Evolutionary conservation across 1,140 invertebrate species (phyloP), one percentile per base, ranked within the genome.

Genomic region (Penaeus japonicus): DNA sequence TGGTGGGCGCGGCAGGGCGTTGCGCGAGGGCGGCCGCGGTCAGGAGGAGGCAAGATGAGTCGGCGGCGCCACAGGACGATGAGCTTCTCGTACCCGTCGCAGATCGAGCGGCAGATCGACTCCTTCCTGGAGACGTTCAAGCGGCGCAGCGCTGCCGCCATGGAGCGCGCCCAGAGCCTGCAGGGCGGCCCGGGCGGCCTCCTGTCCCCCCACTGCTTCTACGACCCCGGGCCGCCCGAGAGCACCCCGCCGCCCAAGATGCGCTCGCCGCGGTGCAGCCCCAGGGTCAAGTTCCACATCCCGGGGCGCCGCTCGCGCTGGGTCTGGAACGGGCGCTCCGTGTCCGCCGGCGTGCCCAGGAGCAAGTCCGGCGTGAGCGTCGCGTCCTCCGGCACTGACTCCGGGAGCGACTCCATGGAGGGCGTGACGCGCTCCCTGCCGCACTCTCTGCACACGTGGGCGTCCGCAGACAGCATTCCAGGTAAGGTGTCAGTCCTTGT

Each of bases 81-180:
- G 85, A 90, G 81, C 89, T 91, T 91, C 86, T 84, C 87, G 57
- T 91, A 86, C 84, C 90, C 90, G 2, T 87, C 84, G 10, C 87
- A 90, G 65, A 95, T 96, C 92, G 96, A 96, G 93, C 95, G 94
- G 90, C 95, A 96, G 93, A 96, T 96, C 92, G 96, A 96, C 94
- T 95, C 94, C 93, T 96, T 96, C 92, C 93, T 96, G 92, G 95
- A 96, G 93, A 95, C 96, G 91, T 96, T 96, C 92, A 96, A 96
- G 92, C 94, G 94, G 85, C 95, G 95, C 93, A 95, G 95, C 91
- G 95, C 95, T 55, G 95, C 94, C 91, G 95, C 95, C 70, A 95
- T 95, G 95, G 95, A 96, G 90, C 94, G 95, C 92, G 88, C 89
- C n/a, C 90, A 90, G 91, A 90, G 89, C 77, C 75, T 89, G 65